Evolutionary conservation across 2,888 invertebrate species (phyloP).

Genomic region (Ophion costatus): DNA sequence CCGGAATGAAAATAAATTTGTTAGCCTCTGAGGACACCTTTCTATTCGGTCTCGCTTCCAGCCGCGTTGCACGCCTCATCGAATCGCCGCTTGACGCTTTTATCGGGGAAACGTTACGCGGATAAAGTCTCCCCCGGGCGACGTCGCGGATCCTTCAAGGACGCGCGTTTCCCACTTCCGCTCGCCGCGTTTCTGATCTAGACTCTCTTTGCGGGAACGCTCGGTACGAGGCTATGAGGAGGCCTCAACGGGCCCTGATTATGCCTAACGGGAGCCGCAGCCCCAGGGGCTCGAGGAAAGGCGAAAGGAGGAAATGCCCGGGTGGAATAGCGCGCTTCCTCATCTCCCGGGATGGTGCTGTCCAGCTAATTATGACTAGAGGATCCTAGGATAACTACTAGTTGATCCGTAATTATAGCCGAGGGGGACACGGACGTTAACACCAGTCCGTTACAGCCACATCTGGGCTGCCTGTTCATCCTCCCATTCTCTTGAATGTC

Average conservation of each 20-base stretch:
- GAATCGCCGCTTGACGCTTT: background rate
- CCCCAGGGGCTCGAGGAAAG: constrained; percentile 50
- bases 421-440: too few relatives aligned
- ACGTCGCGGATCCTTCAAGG: constrained; percentile 31
- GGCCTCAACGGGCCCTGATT: background rate
- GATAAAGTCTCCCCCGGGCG: constrained; percentile 18
- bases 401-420: background rate
- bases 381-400: constrained; percentile 5
- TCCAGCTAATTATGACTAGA: background rate
- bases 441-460: too few relatives aligned
- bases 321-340: constrained; percentile 5
- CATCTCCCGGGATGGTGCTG: constrained; percentile 3
- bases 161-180: constrained; percentile 4
- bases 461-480: too few relatives aligned
- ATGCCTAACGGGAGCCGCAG: constrained; percentile 17
- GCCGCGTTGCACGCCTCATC: background rate
- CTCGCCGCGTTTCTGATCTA: background rate
- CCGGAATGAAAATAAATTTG: constrained; percentile 42
- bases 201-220: background rate
- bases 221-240: background rate
- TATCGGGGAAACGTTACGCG: background rate
- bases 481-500: too few relatives aligned
- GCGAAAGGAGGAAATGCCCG: constrained; percentile 51
- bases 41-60: constrained; percentile 17
- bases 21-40: constrained; percentile 28